Evolutionary conservation across 1,140 invertebrate genomes (phyloP).

Genomic region (Drosophila truncata): DNA sequence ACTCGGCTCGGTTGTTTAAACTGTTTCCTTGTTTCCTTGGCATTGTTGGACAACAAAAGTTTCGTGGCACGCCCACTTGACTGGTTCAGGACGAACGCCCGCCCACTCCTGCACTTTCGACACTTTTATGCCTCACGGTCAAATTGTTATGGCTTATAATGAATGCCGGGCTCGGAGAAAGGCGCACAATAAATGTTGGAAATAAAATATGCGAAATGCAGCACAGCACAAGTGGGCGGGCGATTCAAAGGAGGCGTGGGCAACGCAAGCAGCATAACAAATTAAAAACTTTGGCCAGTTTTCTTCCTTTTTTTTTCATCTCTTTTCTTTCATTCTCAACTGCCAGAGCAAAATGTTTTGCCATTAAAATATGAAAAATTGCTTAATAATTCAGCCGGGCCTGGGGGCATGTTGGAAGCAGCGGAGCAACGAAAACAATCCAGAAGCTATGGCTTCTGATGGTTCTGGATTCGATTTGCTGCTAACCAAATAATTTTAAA

Average conservation of each 20-base stretch:
- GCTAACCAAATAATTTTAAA: constrained; percentile 18
- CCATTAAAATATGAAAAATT: constrained; percentile 83
- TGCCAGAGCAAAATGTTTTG: constrained; percentile 73
- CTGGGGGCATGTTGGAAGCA: constrained; percentile 47
- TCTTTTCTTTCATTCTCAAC: constrained; percentile 13
- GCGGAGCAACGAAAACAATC: constrained; percentile 32
- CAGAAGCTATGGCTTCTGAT: constrained; percentile 22
- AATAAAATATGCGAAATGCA: constrained; percentile 68
- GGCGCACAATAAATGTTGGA: constrained; percentile 62
- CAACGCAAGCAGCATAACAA: constrained; percentile 70
- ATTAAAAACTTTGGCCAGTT: constrained; percentile 76
- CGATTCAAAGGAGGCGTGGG: not conserved
- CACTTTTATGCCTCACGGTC: constrained; percentile 77
- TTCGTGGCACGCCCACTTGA: constrained; percentile 59
- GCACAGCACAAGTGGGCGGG: constrained; percentile 2
- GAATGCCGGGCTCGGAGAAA: constrained; percentile 60
- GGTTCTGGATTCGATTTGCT: constrained; percentile 30
- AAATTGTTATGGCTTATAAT: constrained; percentile 80
- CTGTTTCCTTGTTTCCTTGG: constrained; percentile 17
- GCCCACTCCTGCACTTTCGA: constrained; percentile 70
- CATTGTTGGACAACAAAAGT: constrained; percentile 61
- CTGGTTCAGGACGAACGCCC: constrained; percentile 32
- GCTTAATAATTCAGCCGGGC: constrained; percentile 70
- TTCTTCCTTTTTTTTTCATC: constrained; percentile 20
- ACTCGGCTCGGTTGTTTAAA: constrained; percentile 48